phyloP scores from a whole-genome alignment of 1,140 invertebrate species.

The Sycophila sp. region DNA sequence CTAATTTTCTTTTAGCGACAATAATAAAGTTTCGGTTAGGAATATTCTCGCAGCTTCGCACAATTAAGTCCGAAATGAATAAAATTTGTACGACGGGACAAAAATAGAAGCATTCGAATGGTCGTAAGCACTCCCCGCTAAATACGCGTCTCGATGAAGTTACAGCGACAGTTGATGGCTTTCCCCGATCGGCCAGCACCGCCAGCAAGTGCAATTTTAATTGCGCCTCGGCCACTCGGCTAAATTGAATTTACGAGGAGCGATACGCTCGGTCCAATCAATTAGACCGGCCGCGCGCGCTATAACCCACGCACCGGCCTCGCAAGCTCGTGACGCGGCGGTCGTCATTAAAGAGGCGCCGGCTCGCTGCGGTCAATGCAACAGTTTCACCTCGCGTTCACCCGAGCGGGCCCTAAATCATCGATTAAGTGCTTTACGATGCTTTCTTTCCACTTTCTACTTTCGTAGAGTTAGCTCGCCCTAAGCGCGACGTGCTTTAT shows the following conservation, averaged over 20 bases:
- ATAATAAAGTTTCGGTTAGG: too few species aligned
- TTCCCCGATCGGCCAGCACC: too few species aligned
- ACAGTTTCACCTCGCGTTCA: conserved; percentile 4
- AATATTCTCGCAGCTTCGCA: too few species aligned
- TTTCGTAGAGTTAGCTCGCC: background rate
- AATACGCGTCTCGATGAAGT: too few species aligned
- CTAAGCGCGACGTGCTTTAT: conserved; percentile 2
- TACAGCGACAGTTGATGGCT: too few species aligned
- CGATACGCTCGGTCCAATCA: background rate
- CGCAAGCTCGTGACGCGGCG: background rate
- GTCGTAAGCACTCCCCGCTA: too few species aligned
- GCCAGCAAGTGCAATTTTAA: too few species aligned
- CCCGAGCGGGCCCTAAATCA: conserved; percentile 15
- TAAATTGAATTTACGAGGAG: background rate
- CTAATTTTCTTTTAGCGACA: too few species aligned
- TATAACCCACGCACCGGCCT: too few species aligned
- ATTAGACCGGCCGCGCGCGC: background rate
- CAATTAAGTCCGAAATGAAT: too few species aligned
- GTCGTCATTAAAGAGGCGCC: background rate
- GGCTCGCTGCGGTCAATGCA: background rate
- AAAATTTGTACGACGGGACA: background rate
- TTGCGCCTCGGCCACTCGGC: background rate
- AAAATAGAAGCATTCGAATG: too few species aligned
- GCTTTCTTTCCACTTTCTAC: conserved; percentile 29
- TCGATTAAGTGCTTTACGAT: conserved; percentile 20